Conservation (phyloP, 2,888 invertebrate genomes). For the Xestoiulus laeticollis region DNA sequence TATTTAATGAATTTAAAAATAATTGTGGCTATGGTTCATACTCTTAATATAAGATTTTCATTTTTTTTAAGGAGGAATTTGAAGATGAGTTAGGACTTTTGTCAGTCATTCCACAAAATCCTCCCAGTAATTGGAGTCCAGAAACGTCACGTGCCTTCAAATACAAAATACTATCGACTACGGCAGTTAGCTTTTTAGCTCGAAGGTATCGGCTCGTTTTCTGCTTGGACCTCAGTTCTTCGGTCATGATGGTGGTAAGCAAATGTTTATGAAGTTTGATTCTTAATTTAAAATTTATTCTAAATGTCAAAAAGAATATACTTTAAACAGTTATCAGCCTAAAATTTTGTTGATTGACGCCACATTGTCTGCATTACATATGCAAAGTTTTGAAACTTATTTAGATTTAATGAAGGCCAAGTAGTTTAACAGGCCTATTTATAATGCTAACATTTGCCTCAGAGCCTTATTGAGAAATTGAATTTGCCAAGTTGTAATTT, state of each 20-base stretch:
- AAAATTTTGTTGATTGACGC: too few relatives aligned
- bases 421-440: too few relatives aligned
- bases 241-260: constrained; percentile 75
- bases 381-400: too few relatives aligned
- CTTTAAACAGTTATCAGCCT: too few relatives aligned
- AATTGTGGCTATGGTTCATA: too few relatives aligned
- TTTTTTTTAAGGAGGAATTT: constrained; percentile 60
- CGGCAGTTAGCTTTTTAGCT: constrained; percentile 75
- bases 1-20: too few relatives aligned
- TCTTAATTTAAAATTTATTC: background rate
- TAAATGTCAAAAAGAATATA: background rate
- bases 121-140: constrained; percentile 66
- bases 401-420: too few relatives aligned
- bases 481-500: too few relatives aligned
- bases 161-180: constrained; percentile 67
- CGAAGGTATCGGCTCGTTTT: constrained; percentile 77
- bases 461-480: too few relatives aligned
- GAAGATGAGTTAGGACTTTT: constrained; percentile 72
- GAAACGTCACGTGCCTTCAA: constrained; percentile 64
- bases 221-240: constrained; percentile 81
- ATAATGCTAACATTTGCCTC: too few relatives aligned
- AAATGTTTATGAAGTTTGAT: too few relatives aligned
- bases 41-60: background rate
- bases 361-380: too few relatives aligned
- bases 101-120: constrained; percentile 71